Conservation (phyloP, 2,113 vertebrate genomes). For the Carassius gibelio region DNA sequence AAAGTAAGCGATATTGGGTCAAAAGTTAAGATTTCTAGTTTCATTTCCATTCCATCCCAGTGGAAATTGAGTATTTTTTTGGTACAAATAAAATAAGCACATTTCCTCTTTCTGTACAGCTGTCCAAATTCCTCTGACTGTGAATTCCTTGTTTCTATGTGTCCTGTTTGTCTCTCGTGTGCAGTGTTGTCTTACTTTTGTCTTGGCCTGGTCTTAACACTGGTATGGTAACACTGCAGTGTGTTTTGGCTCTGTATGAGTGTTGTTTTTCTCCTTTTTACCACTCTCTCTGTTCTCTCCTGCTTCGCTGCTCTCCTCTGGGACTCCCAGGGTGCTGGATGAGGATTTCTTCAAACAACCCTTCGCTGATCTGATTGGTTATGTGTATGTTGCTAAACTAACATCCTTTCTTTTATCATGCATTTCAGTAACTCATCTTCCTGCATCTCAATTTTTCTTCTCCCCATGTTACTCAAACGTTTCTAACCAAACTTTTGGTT, state of each 20-base stretch:
- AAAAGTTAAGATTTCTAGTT: background rate
- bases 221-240: constrained; percentile 28
- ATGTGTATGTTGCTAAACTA: constrained; percentile 99
- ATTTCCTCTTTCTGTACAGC: background rate
- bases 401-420: constrained; percentile 77
- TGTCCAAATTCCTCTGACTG: background rate
- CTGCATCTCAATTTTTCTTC: constrained; percentile 28
- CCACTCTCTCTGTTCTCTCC: constrained; percentile 86
- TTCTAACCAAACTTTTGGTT: constrained; percentile 27
- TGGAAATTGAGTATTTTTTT: background rate
- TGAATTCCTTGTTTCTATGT: background rate
- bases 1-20: background rate
- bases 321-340: constrained; percentile 95
- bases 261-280: constrained; percentile 76
- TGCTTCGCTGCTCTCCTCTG: constrained; percentile 87
- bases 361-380: constrained; percentile 99
- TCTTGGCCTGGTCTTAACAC: constrained; percentile 16
- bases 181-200: background rate
- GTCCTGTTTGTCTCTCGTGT: background rate
- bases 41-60: background rate
- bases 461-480: constrained; percentile 42
- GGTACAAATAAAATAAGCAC: background rate
- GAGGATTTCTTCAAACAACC: constrained; percentile 99
- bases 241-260: constrained; percentile 59
- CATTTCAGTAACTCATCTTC: constrained; percentile 53